Conservation (phyloP, 1,140 invertebrate genomes). For the Formica selysi region DNA sequence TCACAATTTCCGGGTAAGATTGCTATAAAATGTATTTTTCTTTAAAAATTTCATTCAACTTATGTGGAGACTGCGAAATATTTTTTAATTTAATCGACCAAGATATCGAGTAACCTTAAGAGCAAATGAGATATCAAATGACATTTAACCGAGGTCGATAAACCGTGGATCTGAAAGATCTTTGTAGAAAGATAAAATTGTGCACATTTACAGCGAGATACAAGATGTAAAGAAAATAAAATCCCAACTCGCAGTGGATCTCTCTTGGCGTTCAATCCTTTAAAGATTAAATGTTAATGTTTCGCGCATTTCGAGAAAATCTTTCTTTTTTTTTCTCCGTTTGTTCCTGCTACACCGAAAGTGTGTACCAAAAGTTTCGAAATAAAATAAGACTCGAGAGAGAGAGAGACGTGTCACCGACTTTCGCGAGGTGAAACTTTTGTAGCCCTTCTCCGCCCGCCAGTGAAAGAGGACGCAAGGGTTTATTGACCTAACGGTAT, state of each 20-base stretch:
- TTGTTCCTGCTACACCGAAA: not conserved
- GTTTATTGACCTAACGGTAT: slow-evolving; percentile 82
- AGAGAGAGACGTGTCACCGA: not conserved
- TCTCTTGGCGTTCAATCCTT: not conserved
- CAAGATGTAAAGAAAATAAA: slow-evolving; percentile 33
- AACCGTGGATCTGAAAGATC: not conserved
- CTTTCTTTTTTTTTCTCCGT: slow-evolving; percentile 24
- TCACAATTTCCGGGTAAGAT: slow-evolving; percentile 32
- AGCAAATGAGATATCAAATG: not conserved
- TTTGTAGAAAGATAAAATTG: slow-evolving; percentile 27
- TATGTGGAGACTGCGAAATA: not conserved
- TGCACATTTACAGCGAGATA: not conserved
- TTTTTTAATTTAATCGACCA: not conserved
- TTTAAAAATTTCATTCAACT: not conserved
- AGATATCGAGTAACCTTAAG: not conserved
- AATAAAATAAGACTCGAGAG: slow-evolving; percentile 18
- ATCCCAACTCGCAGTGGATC: not conserved
- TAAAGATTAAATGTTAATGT: slow-evolving; percentile 52
- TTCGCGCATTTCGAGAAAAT: not conserved
- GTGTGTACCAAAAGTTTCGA: slow-evolving; percentile 31
- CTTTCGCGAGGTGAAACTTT: slow-evolving; percentile 50
- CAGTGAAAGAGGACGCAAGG: slow-evolving; percentile 16
- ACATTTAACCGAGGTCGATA: not conserved
- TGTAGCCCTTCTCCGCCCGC: not conserved
- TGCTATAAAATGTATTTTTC: not conserved